Base-by-base conservation (phyloP, 64 coral and sea anemone species). In the Pocillopora verrucosa region DNA sequence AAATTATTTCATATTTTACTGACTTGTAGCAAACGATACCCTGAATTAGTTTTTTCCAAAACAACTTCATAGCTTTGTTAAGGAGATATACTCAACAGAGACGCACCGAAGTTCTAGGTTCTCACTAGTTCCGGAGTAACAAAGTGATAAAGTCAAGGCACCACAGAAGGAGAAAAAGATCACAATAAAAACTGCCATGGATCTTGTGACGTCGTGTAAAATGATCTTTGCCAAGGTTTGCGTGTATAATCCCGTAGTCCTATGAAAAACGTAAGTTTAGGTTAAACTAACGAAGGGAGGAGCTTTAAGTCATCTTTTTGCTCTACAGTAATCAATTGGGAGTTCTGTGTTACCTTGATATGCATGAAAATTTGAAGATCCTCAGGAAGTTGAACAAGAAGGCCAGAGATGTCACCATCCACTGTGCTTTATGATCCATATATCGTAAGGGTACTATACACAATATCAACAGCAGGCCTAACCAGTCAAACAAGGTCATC, bases 291-390 rank as follows among this genome's bases (percentile, higher is more conserved):
- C 41, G 41, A 45, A 45, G 41, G 41, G 41, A 6, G 2, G 41
- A 45, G 41, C 6, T 45, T 45, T 3, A 45, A 45, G 41, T 6
- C 2, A 2, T 45, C 41, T 45, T 45, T 45, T 64, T 16, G 64
- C 1, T 13, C 36, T 38, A 65, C 4, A 24, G 16, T 77, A 61
- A 77, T 10, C 25, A 73, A 34, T 13, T 19, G 9, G 30, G 5
- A 81, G 41, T 45, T 45, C 2, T 45, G 38, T 26, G 22, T 84
- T 88, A 98, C 95, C 91, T 91, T 79, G 88, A 88, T 14, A 94
- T 78, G 34, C 92, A 88, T 38, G 95, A 91, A n/a, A 98, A 98
- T 19, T 98, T 98, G 30, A 94, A 98, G 16, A 94, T 67, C 64
- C 95, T 83, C 15, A 98, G 58, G 26, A 61, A 98, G 88, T 98